Percentiles rank a stretch among this genome's conserved stretches.
Evolutionary conservation across 64 coral and sea anemone species (phyloP).

Genomic region (Catalaphyllia jardinei): DNA sequence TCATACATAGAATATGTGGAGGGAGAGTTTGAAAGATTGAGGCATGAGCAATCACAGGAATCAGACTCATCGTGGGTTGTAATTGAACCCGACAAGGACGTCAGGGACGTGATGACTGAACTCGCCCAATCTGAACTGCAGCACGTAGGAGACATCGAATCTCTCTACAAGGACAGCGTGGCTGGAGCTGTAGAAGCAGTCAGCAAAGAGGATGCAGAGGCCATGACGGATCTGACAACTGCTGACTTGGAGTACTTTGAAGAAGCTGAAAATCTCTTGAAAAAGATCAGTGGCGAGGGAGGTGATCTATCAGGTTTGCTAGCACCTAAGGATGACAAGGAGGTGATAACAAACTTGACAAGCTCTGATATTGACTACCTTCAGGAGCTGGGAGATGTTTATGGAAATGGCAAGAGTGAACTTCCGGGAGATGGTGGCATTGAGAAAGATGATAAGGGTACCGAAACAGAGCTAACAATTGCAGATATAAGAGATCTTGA

Average conservation of each 20-base stretch:
- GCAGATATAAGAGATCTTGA: constrained; percentile 43
- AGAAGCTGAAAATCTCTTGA: constrained; percentile 38
- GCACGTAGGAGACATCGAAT: not conserved
- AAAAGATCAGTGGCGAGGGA: not conserved
- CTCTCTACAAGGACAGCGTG: not conserved
- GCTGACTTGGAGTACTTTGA: constrained; percentile 36
- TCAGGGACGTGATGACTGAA: not conserved
- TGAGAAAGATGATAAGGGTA: constrained; percentile 2
- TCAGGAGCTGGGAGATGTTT: not conserved
- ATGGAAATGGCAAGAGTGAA: not conserved
- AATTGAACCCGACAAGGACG: not conserved
- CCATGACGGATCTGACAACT: constrained; percentile 43
- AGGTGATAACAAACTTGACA: constrained; percentile 20
- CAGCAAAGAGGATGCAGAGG: not conserved
- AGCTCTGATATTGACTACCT: constrained; percentile 41
- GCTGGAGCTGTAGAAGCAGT: not conserved
- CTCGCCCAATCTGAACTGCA: not conserved
- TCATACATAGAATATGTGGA: not conserved
- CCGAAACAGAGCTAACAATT: constrained; percentile 15
- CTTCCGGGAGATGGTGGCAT: not conserved
- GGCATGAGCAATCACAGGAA: not conserved
- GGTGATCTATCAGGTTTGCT: constrained; percentile 4
- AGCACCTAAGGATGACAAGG: constrained; percentile 42
- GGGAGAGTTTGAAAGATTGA: not conserved
- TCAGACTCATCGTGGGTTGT: constrained; percentile 36